These are phyloP conservation scores for Anthrax anthrax DNA, from an alignment of 2,888 invertebrate species.

Conservation along the genomic window DNA sequence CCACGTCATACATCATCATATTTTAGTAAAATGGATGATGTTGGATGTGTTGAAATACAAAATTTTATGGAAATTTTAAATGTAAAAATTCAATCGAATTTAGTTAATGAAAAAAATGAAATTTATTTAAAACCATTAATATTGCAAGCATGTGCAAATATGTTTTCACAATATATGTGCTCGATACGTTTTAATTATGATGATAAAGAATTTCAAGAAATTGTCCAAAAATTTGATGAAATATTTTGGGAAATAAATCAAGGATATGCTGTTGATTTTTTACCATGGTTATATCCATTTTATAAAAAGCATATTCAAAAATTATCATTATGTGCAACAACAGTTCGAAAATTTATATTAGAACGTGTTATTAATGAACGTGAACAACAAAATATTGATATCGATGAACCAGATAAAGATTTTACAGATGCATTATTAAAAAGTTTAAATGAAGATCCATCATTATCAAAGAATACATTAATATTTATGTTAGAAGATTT, in stretches of 20 bases:
- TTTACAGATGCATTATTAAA: constrained; percentile 66
- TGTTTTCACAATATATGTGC: constrained; percentile 80
- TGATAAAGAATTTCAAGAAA: constrained; percentile 49
- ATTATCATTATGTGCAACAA: constrained; percentile 51
- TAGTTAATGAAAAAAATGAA: constrained; percentile 26
- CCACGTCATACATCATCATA: constrained; percentile 60
- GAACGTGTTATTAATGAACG: constrained; percentile 48
- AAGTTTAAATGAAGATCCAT: constrained; percentile 48
- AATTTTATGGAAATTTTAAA: constrained; percentile 45
- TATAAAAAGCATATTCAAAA: constrained; percentile 53
- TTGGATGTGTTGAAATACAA: constrained; percentile 49
- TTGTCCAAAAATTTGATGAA: constrained; percentile 63
- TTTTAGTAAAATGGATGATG: constrained; percentile 55
- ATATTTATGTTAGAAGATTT: constrained; percentile 77
- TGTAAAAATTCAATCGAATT: constrained; percentile 24
- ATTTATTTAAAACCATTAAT: constrained; percentile 55
- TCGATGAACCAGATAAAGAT: constrained; percentile 49
- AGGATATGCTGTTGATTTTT: constrained; percentile 72
- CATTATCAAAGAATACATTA: constrained; percentile 61
- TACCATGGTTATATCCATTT: constrained; percentile 67
- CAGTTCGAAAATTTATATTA: constrained; percentile 59
- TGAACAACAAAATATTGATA: constrained; percentile 30
- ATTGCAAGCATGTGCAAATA: constrained; percentile 63
- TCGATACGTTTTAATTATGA: constrained; percentile 57
- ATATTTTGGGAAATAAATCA: constrained; percentile 89